Conservation (phyloP, 2,113 vertebrate genomes). For the Hyaena hyaena region DNA sequence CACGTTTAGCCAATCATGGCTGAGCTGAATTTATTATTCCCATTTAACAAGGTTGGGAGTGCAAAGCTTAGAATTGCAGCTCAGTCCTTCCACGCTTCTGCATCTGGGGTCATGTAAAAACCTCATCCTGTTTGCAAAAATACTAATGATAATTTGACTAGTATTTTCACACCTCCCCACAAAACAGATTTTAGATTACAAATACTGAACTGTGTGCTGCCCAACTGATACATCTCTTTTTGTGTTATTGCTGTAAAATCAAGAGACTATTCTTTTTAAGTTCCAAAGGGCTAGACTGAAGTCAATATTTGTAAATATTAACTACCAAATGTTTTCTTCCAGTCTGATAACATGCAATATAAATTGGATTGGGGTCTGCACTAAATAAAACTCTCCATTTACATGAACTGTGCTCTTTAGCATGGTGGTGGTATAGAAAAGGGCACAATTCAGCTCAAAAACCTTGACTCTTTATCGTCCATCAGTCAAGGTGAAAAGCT, state of each 20-base stretch:
- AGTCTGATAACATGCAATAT: conserved; percentile 69
- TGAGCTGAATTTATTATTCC: not conserved
- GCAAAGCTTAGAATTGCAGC: not conserved
- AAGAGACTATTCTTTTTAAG: conserved; percentile 21
- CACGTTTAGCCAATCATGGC: not conserved
- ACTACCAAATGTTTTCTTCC: conserved; percentile 63
- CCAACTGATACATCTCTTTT: not conserved
- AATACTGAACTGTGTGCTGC: not conserved
- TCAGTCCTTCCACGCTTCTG: not conserved
- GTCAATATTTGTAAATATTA: conserved; percentile 78
- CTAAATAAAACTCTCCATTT: conserved; percentile 72
- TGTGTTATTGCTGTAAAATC: conserved; percentile 43
- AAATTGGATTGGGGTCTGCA: conserved; percentile 48
- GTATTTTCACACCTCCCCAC: not conserved
- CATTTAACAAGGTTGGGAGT: not conserved
- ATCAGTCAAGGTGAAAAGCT: conserved; percentile 83
- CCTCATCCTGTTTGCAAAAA: not conserved
- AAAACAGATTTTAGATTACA: conserved; percentile 1
- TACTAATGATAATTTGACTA: conserved; percentile 52
- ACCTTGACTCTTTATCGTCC: conserved; percentile 80
- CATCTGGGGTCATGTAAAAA: not conserved
- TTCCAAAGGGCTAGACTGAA: conserved; percentile 39
- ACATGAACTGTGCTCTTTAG: conserved; percentile 68
- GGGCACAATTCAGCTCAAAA: conserved; percentile 72
- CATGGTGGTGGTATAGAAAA: conserved; percentile 53